A percentile compares a stretch with the other conserved stretches of the same genome.
These are phyloP conservation scores for Melinopterus prodromus DNA, from an alignment of 2,888 invertebrate species.

Conservation along the genomic window DNA sequence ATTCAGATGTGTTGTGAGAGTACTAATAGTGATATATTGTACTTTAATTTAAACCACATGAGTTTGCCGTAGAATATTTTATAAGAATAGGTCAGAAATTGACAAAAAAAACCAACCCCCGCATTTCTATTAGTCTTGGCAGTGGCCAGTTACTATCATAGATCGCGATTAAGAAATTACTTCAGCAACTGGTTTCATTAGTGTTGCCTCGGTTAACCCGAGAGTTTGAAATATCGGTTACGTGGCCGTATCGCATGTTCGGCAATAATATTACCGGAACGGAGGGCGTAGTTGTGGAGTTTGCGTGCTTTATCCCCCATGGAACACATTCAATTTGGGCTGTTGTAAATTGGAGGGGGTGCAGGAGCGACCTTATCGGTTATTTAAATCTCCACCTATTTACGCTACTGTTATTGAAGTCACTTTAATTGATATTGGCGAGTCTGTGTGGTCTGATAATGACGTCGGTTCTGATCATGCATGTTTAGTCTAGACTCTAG, in stretches of 20 bases:
- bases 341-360: constrained; percentile 26
- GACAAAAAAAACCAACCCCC: no score
- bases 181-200: not conserved
- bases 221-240: not conserved
- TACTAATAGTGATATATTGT: no score
- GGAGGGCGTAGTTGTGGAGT: constrained; percentile 14
- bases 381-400: not conserved
- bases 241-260: constrained; percentile 23
- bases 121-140: not conserved
- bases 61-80: no score
- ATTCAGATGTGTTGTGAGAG: no score
- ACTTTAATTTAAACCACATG: no score
- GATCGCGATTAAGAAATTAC: constrained; percentile 5
- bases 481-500: no score
- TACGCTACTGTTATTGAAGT: not conserved
- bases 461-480: no score
- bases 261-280: constrained; percentile 22
- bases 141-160: not conserved
- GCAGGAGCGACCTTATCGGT: constrained; percentile 21
- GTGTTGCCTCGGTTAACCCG: not conserved
- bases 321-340: constrained; percentile 35
- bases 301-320: constrained; percentile 23
- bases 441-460: no score
- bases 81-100: no score
- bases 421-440: not conserved